These are phyloP conservation scores for Micrasema longulum DNA, from an alignment of 1,140 invertebrate species.

Conservation along the genomic window DNA sequence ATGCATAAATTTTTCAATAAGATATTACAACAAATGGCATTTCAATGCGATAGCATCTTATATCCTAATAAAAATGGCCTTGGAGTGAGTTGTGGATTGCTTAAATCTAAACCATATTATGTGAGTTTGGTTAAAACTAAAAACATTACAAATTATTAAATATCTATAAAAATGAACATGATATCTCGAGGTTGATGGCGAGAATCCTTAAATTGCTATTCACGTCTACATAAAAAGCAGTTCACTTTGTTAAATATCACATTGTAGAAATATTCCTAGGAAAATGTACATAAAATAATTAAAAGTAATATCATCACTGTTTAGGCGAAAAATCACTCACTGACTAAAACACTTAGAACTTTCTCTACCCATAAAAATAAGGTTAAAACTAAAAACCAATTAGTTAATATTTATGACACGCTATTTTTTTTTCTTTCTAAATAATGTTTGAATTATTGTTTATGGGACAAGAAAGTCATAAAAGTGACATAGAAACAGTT, in stretches of 20 bases:
- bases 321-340: too few species aligned
- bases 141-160: conserved; percentile 27
- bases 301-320: too few species aligned
- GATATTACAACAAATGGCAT: conserved; percentile 10
- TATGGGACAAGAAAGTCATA: too few species aligned
- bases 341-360: too few species aligned
- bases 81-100: conserved; percentile 17
- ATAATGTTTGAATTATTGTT: too few species aligned
- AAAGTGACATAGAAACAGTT: too few species aligned
- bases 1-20: too few species aligned
- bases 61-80: conserved; percentile 27
- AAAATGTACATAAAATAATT: conserved; percentile 15
- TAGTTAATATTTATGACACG: too few species aligned
- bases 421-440: too few species aligned
- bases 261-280: conserved; percentile 30
- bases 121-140: conserved; percentile 17
- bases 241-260: conserved; percentile 36
- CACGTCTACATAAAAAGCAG: conserved; percentile 2
- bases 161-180: conserved; percentile 33
- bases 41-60: conserved; percentile 32
- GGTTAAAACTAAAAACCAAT: too few species aligned
- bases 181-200: conserved; percentile 3
- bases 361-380: too few species aligned
- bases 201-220: conserved; percentile 4
- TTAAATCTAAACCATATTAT: conserved; percentile 15